Base-by-base conservation (phyloP, 2,113 vertebrate genomes). In the Progne subis region DNA sequence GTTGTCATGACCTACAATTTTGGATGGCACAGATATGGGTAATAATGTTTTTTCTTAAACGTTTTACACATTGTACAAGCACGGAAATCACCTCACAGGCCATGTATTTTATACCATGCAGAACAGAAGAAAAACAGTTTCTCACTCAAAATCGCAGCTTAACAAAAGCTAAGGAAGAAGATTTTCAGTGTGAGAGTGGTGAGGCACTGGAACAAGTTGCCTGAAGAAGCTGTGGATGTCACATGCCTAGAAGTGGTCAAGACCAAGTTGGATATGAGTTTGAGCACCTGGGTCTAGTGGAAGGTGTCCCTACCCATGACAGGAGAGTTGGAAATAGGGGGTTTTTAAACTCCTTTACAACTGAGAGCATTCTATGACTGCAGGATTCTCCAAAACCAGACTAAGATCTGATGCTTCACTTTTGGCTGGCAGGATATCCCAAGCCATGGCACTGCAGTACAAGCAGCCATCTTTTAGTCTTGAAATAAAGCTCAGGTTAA, bases 1-100 rank as follows among this genome's bases (percentile, higher is more conserved):
- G 6, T 24, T 68, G n/a, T n/a, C 8, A 2, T 3, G 14, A 47
- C 18, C 39, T 11, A 20, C 0, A 2, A 17, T 37, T 65, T 47
- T 52, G 32, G 56, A 34, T 17, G 24, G 82, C 19, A 28, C 17
- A 34, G 26, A 0, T 4, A 29, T 26, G 9, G 3, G 16, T 39
- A 80, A 29, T 14, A 47, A 68, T 18, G 20, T 39, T 39, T 1
- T 20, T 34, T 2, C 12, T 3, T 60, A n/a, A 78, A 17, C 5
- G 21, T 78, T 80, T 65, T 31, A 44, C 1, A 3, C 7, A 13
- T 28, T 3, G 2, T 5, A n/a, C 12, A 39, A 59, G 8, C 37
- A 37, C 2, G 2, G 46, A 71, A 87, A 55, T 3, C 31, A 32
- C 21, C 9, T 20, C 32, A 13, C 10, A 7, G 4, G 6, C 8